Evolutionary conservation across 2,113 vertebrate genomes (phyloP), one percentile per base, ranked within the genome.

Genomic region (Tretioscincus oriximinensis): DNA sequence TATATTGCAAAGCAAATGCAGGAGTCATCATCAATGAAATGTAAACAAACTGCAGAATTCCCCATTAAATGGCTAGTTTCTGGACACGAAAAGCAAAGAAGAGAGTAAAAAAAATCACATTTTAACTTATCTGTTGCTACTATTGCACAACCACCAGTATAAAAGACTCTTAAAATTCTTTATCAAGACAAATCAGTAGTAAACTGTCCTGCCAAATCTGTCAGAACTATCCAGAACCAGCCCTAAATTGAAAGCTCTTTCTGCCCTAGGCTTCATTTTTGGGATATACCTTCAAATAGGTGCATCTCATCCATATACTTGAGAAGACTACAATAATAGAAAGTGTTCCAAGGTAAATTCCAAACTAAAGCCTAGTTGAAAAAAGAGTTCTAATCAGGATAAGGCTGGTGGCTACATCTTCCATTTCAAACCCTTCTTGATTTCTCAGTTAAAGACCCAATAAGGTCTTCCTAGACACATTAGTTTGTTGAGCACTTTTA

Each of bases 401-500:
- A 22, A 5, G 3, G 63, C 3, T 41, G 6, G 51, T 21, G 77
- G 47, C 12, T 47, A 5, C 16, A 87, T n/a, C 28, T 73, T 58
- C 41, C 58, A 66, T 2, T 20, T 28, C 70, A n/a, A 82, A 5
- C 64, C 76, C 45, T 81, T 81, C n/a, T 12, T 51, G 51, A 18
- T 58, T 69, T 81, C 7, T 16, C 78, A 67, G 81, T 18, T 20
- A 76, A 51, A 68, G 64, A 1, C 1, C 61, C 54, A 60, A 26
- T 20, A 31, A 6, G 45, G 60, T 77, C 2, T 65, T 84, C 58
- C 5, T 69, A 11, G 45, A 77, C 73, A 64, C 61, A n/a, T 47
- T n/a, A 41, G 0, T 1, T 88, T 90, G 87, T 87, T 88, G 31
- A 47, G 80, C 0, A 76, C 63, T 64, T 2, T 9, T 76, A 31